Evolutionary conservation across 2,797 vertebrate species (phyloP), one percentile per base, ranked within the genome.

Genomic region (Synaphobranchus kaupii): DNA sequence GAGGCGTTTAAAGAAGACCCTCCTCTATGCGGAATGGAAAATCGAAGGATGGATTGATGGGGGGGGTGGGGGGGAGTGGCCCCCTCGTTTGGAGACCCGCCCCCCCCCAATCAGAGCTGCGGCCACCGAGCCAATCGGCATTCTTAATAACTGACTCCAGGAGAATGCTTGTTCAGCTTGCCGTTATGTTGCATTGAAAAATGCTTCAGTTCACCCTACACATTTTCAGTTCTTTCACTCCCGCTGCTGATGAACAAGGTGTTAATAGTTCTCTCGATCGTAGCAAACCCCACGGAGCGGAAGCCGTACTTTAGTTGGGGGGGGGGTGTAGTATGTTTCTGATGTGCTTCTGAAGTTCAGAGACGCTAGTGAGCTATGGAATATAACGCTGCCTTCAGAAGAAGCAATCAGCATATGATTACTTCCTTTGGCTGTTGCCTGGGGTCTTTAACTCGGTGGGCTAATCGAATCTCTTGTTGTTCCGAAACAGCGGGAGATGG

Each of bases 331-430:
- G 52, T 8, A 10, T 8, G 52, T 2, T 56, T 12, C 5, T n/a
- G n/a, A 0, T 7, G 22, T 0, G 4, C 22, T 66, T 66, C 22
- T 66, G 60, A 25, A 22, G 60, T 66, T 66, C 60, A 66, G 22
- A 66, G 22, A 66, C 17, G 12, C 60, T 9, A 7, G 60, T 7
- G 60, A 25, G 60, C 22, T 5, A 9, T 3, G 25, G 60, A n/a
- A 66, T 66, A n/a, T n/a, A n/a, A 66, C 25, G 25, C 20, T 22
- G 58, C 22, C 60, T 66, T 66, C 7, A 66, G 60, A 25, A 66
- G 60, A 66, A 66, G 60, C 60, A 66, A 66, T 66, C 60, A 66
- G 60, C 60, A n/a, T n/a, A 66, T 66, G 22, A n/a, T 66, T 66
- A 66, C 25, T 66, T 2, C 7, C 17, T 66, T 25, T n/a, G 25